A percentile compares a stretch with the other conserved stretches of the same genome.
These are phyloP conservation scores for Gnathonemus echidnorhynchus DNA, from an alignment of 2,113 vertebrate species.

Conservation along the genomic window DNA sequence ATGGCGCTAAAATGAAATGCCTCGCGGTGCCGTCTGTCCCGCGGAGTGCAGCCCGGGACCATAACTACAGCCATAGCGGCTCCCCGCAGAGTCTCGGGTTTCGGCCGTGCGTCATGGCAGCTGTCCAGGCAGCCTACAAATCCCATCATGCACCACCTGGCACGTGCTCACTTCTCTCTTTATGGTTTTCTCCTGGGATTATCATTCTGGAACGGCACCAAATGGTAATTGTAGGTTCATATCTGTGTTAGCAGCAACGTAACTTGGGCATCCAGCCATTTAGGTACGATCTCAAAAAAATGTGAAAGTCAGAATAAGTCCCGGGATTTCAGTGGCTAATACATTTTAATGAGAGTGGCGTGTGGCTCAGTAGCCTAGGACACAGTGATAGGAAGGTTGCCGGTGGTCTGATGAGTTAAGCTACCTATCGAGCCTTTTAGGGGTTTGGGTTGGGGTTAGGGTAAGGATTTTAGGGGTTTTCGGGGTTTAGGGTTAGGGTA, in stretches of 20 bases:
- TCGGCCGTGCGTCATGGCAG: neutral
- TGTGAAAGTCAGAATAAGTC: neutral
- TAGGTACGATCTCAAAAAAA: neutral
- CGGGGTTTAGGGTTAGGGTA: too few species aligned
- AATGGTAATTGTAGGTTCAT: neutral
- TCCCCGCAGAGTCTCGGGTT: neutral
- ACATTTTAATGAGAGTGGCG: neutral
- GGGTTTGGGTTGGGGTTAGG: too few species aligned
- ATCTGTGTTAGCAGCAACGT: neutral
- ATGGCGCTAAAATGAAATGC: neutral
- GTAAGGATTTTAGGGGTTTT: too few species aligned
- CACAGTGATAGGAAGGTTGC: neutral
- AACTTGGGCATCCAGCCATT: neutral
- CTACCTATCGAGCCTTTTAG: too few species aligned
- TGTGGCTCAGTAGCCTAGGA: neutral
- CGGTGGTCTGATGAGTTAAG: neutral
- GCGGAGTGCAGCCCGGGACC: neutral
- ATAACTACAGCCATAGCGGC: neutral
- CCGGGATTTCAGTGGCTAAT: neutral
- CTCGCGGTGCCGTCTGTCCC: constrained; percentile 10
- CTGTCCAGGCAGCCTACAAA: neutral
- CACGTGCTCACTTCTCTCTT: neutral
- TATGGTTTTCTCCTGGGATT: neutral
- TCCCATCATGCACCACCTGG: neutral
- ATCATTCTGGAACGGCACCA: neutral